Base-by-base conservation (phyloP, 1,140 invertebrate genomes). In the Leptoteleia sp. region DNA sequence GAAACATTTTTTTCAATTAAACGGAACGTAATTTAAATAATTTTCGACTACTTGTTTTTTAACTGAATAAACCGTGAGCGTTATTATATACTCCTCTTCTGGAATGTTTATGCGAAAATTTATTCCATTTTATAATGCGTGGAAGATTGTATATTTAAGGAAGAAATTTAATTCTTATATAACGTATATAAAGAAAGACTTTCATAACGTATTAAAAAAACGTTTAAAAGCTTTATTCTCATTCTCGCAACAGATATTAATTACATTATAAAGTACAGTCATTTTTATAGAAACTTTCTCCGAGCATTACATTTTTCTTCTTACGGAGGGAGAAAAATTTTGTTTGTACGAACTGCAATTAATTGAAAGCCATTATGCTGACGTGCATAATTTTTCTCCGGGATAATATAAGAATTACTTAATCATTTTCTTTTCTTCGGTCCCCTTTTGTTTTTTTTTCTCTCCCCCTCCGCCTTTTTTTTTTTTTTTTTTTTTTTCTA, bases 241-340 rank as follows among this genome's bases (percentile, higher is more conserved):
- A 43, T 64, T 73, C 52, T 33, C 22, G 38, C 22, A 55, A 38
- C 47, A 35, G 47, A 72, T 72, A 72, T 72, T 72, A 72, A 72
- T 72, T 72, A 64, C 55, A 72, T 72, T 72, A 72, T 62, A 35
- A 72, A 61, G 68, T 52, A 64, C 55, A 3, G 67, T 38, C 52
- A 61, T 72, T 72, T 72, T 62, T 61, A 50, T 62, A 54, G 52
- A 62, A 72, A 55, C 48, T 62, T 72, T 62, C 48, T 72, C 68
- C 4, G 27, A 6, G 38, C 12, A 37, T 55, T 55, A 72, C 27
- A 64, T 64, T 55, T 55, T 64, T 72, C 48, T 47, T 62, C 25
- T 54, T 19, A 11, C 29, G 13, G 11, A 52, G 55, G 5, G 47
- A 61, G 48, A 43, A 52, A 37, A 72, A 61, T 45, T 72, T 45